Evolutionary conservation across 1,140 invertebrate species (phyloP).

Genomic region (Hyles vespertilio): DNA sequence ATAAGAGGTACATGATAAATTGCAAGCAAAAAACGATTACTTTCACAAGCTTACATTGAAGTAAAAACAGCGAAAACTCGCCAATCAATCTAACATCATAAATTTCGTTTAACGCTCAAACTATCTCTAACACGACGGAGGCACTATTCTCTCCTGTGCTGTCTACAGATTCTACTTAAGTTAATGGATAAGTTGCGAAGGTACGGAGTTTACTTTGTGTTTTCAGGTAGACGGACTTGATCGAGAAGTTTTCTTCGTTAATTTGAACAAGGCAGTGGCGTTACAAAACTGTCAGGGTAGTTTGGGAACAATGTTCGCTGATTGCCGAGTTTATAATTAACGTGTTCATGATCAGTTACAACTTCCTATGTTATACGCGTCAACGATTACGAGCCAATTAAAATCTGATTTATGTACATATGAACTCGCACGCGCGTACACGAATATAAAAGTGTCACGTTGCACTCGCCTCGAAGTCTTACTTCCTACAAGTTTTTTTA

Average conservation of each 20-base stretch:
- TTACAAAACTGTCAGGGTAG: conserved; percentile 58
- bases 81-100: conserved; percentile 49
- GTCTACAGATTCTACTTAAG: conserved; percentile 74
- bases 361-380: neutral
- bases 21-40: conserved; percentile 14
- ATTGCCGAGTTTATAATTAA: conserved; percentile 20
- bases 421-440: too few species aligned
- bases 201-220: conserved; percentile 72
- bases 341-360: neutral
- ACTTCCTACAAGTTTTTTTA: conserved; percentile 5
- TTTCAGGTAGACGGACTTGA: conserved; percentile 72
- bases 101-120: conserved; percentile 59
- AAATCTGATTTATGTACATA: too few species aligned
- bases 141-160: conserved; percentile 57
- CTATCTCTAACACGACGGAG: conserved; percentile 43
- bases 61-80: conserved; percentile 7
- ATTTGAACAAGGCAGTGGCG: conserved; percentile 68
- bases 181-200: conserved; percentile 74
- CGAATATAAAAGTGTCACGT: too few species aligned
- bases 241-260: conserved; percentile 72
- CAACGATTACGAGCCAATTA: too few species aligned
- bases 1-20: conserved; percentile 44
- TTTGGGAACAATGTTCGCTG: conserved; percentile 34
- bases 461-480: too few species aligned
- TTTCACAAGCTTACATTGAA: neutral